Base-by-base conservation (phyloP, 2,888 invertebrate genomes). In the Nomada ruficornis region DNA sequence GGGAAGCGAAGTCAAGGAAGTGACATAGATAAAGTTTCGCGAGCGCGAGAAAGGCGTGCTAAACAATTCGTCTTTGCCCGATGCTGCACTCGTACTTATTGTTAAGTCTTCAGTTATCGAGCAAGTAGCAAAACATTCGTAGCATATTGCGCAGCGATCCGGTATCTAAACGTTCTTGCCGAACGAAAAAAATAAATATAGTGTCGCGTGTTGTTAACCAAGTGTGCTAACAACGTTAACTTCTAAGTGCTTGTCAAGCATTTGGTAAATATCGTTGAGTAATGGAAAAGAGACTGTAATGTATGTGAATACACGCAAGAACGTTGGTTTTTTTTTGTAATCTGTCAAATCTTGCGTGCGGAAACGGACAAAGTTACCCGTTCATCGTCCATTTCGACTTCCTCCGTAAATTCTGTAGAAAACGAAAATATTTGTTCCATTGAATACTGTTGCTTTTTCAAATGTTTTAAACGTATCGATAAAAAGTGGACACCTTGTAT, bases 21-120 rank as follows among this genome's bases (percentile, higher is more conserved):
- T 59, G 29, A 3, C 63, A 26, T 47, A 57, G 50, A 79, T 71
- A 75, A 68, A 62, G 0, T 23, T 23, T 4, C 62, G 13, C 18
- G n/a, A 44, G 10, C 20, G 18, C 2, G 36, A 59, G 59, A 20
- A 23, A 10, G 18, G 54, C n/a, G 18, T 68, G 54, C 10, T 18
- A 68, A 9, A 36, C 29, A 20, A 54, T 55, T 54, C 15, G 20
- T 9, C 5, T 68, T 68, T 55, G 18, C 18, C 7, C 36, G 9
- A 36, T 36, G 47, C 47, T 13, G 15, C 15, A 15, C 77, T 70
- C 60, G 70, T 78, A 70, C 74, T 78, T 79, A 54, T 57, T 23
- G 23, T 23, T 54, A 54, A 15, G 18, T 2, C 9, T n/a, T 11
- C 7, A 68, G 50, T 77, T 71, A 67, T 83, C 77, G 63, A 57